Conservation (phyloP, 2,888 invertebrate genomes). For the Hirtodrosophila trivittata region DNA sequence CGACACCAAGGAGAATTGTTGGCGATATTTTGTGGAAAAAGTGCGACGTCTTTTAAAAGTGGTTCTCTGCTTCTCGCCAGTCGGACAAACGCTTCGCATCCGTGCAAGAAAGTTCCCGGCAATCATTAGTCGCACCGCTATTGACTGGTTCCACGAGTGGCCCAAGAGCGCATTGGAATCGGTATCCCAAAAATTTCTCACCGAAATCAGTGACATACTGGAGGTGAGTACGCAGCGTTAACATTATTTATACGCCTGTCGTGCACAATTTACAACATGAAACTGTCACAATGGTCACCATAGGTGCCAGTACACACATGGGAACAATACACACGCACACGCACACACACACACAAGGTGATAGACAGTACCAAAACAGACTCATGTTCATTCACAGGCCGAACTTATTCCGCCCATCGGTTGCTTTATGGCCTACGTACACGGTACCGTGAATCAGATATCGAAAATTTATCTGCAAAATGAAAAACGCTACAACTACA, state of each 20-base stretch:
- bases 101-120: slow-evolving; percentile 97
- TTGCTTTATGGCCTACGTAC: slow-evolving; percentile 95
- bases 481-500: slow-evolving; percentile 96
- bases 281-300: slow-evolving; percentile 52
- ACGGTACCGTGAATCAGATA: slow-evolving; percentile 94
- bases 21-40: slow-evolving; percentile 96
- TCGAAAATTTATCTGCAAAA: slow-evolving; percentile 92
- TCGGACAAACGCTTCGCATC: slow-evolving; percentile 93
- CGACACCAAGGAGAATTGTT: slow-evolving; percentile 96
- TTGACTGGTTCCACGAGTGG: slow-evolving; percentile 99
- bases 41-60: slow-evolving; percentile 91
- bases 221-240: slow-evolving; percentile 85
- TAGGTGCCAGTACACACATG: slow-evolving; percentile 22
- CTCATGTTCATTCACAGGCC: slow-evolving; percentile 82
- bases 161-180: slow-evolving; percentile 95
- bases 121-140: slow-evolving; percentile 95
- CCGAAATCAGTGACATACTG: slow-evolving; percentile 90
- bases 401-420: slow-evolving; percentile 89
- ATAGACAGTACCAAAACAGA: slow-evolving; percentile 23
- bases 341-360: slow-evolving; percentile 2
- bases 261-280: slow-evolving; percentile 54
- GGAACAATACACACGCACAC: slow-evolving; percentile 7
- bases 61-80: slow-evolving; percentile 98
- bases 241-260: slow-evolving; percentile 39
- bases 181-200: slow-evolving; percentile 93